Evolutionary conservation across 2,888 invertebrate genomes (phyloP), one percentile per base, ranked within the genome.

Genomic region (Brenthis hecate): DNA sequence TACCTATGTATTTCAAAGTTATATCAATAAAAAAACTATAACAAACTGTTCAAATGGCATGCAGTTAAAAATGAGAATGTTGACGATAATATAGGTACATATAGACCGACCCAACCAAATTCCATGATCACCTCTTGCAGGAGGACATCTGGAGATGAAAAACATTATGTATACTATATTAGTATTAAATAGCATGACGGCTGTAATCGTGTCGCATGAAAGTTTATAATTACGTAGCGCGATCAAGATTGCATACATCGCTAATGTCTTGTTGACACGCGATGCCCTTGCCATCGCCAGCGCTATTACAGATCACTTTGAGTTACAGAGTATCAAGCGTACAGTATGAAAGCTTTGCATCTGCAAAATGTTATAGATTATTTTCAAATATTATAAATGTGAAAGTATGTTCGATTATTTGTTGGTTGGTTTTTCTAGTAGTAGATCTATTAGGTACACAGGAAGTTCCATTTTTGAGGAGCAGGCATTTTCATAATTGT

Each of bases 251-350:
- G 78, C 78, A 76, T 78, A 75, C 75, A 72, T 72, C 71, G 70
- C 77, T 81, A 82, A 84, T 80, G 81, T 77, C 76, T 69, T 70
- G 74, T 70, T 77, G 80, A 79, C 88, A 87, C 82, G 87, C 87
- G 75, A 85, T 76, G 80, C 78, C 81, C 81, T 81, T 66, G 72
- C 68, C 57, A 14, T 16, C 66, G 65, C 58, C 64, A 32, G 50
- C 54, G 53, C 60, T 66, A 63, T 66, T 66, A 65, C 66, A 60
- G 69, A 71, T 71, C 69, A 62, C 48, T 57, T 53, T 50, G 53
- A 54, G 19, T 53, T 53, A 6, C 36, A 43, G 36, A 19, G 8
- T 36, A 56, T 36, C 36, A 54, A 54, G 28, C 28, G 50, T 56
- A 32, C n/a, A 6, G n/a, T 57, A 36, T 16, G n/a, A n/a, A 43